phyloP scores from a whole-genome alignment of 2,888 invertebrate genomes.

The Rhaphigaster nebulosa region DNA sequence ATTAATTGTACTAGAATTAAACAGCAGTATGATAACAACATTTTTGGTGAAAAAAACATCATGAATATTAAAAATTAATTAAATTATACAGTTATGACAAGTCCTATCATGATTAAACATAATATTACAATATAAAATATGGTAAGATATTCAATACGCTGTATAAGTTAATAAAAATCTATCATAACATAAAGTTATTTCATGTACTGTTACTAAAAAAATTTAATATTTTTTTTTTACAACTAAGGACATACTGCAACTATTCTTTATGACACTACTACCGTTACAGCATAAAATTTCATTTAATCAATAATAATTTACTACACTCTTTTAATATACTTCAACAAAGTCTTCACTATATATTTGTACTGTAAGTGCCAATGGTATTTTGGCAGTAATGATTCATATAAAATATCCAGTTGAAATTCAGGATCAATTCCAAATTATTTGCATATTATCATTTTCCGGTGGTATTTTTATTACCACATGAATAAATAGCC shows the following conservation, averaged over 20 bases:
- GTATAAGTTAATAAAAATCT: conserved; percentile 17
- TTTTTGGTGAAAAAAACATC: conserved; percentile 2
- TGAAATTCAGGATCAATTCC: conserved; percentile 22
- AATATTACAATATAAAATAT: conserved; percentile 19
- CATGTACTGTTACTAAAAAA: conserved; percentile 45
- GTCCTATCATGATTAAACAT: conserved; percentile 10
- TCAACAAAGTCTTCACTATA: conserved; percentile 54
- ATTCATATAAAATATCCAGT: conserved; percentile 11
- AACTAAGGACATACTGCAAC: conserved; percentile 37
- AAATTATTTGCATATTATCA: conserved; percentile 23
- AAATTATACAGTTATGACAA: conserved; percentile 31
- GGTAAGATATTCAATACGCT: conserved; percentile 17
- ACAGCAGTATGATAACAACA: conserved; percentile 54
- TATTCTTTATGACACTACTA: conserved; percentile 51
- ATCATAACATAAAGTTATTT: conserved; percentile 46
- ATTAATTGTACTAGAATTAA: conserved; percentile 56
- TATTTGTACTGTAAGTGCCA: conserved; percentile 59
- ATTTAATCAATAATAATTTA: conserved; percentile 52
- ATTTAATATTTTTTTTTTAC: conserved; percentile 20
- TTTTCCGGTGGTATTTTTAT: not conserved
- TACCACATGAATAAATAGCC: conserved; percentile 11
- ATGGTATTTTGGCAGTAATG: conserved; percentile 52
- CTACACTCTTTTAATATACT: conserved; percentile 58
- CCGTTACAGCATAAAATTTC: conserved; percentile 51
- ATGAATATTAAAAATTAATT: conserved; percentile 21